Evolutionary conservation across 1,140 invertebrate species (phyloP).

Genomic region (Matsumurasca onukii): DNA sequence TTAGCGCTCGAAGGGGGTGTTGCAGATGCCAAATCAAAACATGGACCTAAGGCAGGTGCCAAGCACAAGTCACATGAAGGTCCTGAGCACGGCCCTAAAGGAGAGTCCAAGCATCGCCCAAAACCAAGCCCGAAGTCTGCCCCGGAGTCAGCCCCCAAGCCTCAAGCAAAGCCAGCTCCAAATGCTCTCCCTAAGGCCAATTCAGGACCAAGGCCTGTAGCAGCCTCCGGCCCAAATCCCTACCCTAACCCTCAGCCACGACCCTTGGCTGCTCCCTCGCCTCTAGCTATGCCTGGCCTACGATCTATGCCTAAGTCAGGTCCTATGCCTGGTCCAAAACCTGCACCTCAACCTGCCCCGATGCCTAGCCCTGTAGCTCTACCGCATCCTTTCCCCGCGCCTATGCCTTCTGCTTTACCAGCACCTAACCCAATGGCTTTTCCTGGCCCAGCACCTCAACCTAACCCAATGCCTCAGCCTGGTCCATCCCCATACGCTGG

Average conservation of each 20-base stretch:
- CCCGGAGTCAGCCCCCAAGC: too few species aligned
- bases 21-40: too few species aligned
- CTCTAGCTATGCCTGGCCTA: not conserved
- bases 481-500: not conserved
- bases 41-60: too few species aligned
- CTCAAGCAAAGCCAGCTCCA: not conserved
- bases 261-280: not conserved
- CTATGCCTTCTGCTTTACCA: too few species aligned
- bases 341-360: too few species aligned
- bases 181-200: not conserved
- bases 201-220: not conserved
- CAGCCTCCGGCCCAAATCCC: not conserved
- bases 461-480: not conserved
- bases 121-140: not conserved
- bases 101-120: not conserved
- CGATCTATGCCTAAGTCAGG: not conserved
- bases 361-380: too few species aligned
- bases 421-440: too few species aligned
- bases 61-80: too few species aligned
- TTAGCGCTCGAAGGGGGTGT: too few species aligned
- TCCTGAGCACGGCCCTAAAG: not conserved
- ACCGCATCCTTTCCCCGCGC: too few species aligned
- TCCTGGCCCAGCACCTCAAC: too few species aligned
- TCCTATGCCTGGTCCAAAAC: not conserved
- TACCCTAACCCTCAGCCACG: not conserved